These are phyloP conservation scores for Sylvia atricapilla DNA, from an alignment of 2,113 vertebrate species.

Conservation along the genomic window DNA sequence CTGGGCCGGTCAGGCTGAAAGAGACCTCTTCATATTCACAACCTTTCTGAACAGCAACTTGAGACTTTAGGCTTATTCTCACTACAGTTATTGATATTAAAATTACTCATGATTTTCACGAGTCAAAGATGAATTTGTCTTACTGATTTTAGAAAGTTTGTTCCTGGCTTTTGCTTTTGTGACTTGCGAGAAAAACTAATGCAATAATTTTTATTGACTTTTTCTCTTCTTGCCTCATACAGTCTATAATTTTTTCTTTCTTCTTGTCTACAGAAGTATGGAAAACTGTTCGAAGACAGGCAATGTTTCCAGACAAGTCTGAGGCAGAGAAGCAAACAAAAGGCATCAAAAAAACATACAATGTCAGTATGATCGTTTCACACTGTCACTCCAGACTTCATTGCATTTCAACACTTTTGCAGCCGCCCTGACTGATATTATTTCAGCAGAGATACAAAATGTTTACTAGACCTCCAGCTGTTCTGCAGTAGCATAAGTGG, in stretches of 20 bases:
- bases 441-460: not conserved
- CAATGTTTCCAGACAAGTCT: conserved; percentile 4
- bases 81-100: not conserved
- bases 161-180: not conserved
- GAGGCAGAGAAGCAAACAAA: not conserved
- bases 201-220: not conserved
- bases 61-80: not conserved
- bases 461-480: not conserved
- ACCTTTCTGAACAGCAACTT: not conserved
- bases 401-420: not conserved
- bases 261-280: not conserved
- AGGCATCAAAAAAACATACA: not conserved
- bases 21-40: not conserved
- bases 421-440: not conserved
- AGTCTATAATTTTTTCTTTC: not conserved
- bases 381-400: not conserved
- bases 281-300: not conserved
- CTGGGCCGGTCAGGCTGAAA: not conserved
- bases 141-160: not conserved
- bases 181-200: not conserved
- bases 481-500: not conserved
- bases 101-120: not conserved
- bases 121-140: not conserved
- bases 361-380: not conserved
- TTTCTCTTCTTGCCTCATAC: not conserved